Base-by-base conservation (phyloP, 1,140 invertebrate genomes). In the Papilio dardanus region DNA sequence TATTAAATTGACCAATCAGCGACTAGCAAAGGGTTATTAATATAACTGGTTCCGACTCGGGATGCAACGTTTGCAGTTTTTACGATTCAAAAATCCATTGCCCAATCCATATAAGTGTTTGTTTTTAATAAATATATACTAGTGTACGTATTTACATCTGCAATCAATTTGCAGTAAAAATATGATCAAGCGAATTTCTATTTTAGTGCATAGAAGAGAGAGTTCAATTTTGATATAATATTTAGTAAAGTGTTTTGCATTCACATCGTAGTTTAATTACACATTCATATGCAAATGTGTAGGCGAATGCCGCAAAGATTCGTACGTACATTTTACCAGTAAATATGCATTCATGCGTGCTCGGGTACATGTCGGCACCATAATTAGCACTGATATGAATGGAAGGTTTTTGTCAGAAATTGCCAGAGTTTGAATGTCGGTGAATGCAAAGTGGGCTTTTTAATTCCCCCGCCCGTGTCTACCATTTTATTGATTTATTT, bases 251-350 rank as follows among this genome's bases (percentile, higher is more conserved):
- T 58, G 71, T 58, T 73, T 73, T 73, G 71, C 71, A 73, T 73
- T 73, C 71, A 54, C 71, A 54, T 73, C 71, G 81, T 84, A 85
- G 82, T 90, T 90, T 92, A 92, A 92, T 92, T 92, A 93, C 89
- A 92, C 87, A 92, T 93, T 93, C 89, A 91, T 92, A 93, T 92
- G 92, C 86, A 92, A 92, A 93, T 93, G 78, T 86, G 85, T 84
- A 86, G 79, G 78, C 84, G 86, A 88, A 87, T 82, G 84, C 82
- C 82, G 83, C 83, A 88, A 90, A 88, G 86, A 90, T 89, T 88
- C 86, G 87, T 89, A 83, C 87, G 76, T 86, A 85, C 83, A 80
- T 85, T 86, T 87, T 84, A 83, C 83, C 78, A 81, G 80, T 81
- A 83, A 81, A 85, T 83, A 87, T 88, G 86, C 90, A 88, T 89